A percentile compares a stretch with the other conserved stretches of the same genome.
Evolutionary conservation across 2,113 vertebrate genomes (phyloP).

Genomic region (Lycaon pictus): DNA sequence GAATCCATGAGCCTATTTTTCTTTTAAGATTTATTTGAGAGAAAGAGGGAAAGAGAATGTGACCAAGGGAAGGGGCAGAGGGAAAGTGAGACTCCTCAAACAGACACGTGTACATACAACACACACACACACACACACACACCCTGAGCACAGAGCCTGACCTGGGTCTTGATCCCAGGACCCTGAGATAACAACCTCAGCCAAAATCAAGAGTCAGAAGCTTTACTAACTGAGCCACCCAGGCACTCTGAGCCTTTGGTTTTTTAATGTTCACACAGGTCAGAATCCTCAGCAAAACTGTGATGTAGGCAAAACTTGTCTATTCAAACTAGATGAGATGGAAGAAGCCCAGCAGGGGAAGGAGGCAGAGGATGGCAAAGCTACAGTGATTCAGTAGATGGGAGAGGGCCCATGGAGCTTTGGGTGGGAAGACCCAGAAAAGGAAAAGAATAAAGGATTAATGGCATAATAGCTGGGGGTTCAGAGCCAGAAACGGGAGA

Average conservation of each 20-base stretch:
- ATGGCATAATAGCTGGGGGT: not conserved
- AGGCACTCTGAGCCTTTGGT: not conserved
- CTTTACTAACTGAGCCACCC: not conserved
- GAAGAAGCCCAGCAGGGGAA: not conserved
- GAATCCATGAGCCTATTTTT: not conserved
- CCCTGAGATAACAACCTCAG: not conserved
- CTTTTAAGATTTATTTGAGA: too few relatives aligned
- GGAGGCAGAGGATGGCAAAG: not conserved
- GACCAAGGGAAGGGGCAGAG: not conserved
- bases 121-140: not conserved
- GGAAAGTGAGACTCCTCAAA: not conserved
- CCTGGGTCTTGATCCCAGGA: not conserved
- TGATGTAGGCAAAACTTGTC: not conserved
- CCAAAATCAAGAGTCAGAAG: not conserved
- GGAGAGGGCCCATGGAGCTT: not conserved
- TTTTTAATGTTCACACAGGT: slow-evolving; percentile 34
- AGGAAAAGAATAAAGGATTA: not conserved
- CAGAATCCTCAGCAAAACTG: not conserved
- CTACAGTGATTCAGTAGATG: not conserved
- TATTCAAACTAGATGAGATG: not conserved
- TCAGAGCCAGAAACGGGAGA: not conserved
- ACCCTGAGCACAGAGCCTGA: not conserved
- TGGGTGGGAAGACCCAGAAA: not conserved
- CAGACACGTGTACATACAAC: not conserved
- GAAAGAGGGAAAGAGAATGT: too few relatives aligned